These are phyloP conservation scores for Labeo catla DNA, from an alignment of 2,113 vertebrate genomes.

Conservation along the genomic window DNA sequence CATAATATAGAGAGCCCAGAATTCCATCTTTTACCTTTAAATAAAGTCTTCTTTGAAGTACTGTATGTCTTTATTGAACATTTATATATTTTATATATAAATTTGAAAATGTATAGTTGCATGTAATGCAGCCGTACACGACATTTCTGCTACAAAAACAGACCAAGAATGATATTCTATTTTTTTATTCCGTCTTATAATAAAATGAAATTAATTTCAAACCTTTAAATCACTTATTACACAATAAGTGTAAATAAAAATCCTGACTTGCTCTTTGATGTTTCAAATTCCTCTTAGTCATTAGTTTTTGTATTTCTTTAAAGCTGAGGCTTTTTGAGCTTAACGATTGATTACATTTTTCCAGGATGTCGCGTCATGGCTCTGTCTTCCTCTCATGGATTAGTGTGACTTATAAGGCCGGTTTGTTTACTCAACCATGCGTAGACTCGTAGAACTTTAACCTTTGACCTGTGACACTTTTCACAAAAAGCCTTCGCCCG, in stretches of 20 bases:
- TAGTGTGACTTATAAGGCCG: slow-evolving; percentile 36
- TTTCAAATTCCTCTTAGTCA: not conserved
- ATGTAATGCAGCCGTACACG: not conserved
- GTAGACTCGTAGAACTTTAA: slow-evolving; percentile 53
- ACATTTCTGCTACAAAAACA: not conserved
- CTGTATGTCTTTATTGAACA: not conserved
- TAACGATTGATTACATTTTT: not conserved
- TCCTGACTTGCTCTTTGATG: not conserved
- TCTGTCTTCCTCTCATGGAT: slow-evolving; percentile 31
- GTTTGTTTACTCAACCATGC: slow-evolving; percentile 63
- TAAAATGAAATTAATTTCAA: not conserved
- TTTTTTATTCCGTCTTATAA: not conserved
- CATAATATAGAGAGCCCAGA: not conserved
- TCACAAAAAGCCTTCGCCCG: slow-evolving; percentile 15
- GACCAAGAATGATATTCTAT: not conserved
- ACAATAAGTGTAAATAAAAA: not conserved
- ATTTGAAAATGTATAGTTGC: not conserved
- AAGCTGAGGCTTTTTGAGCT: not conserved
- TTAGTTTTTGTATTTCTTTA: not conserved
- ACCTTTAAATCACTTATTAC: not conserved
- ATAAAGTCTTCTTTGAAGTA: not conserved
- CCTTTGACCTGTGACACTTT: slow-evolving; percentile 61
- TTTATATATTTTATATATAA: too few relatives aligned
- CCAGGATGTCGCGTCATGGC: not conserved
- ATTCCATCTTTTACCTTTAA: too few relatives aligned